phyloP scores from a whole-genome alignment of 2,797 vertebrate species.

The Hoplostethus atlanticus region DNA sequence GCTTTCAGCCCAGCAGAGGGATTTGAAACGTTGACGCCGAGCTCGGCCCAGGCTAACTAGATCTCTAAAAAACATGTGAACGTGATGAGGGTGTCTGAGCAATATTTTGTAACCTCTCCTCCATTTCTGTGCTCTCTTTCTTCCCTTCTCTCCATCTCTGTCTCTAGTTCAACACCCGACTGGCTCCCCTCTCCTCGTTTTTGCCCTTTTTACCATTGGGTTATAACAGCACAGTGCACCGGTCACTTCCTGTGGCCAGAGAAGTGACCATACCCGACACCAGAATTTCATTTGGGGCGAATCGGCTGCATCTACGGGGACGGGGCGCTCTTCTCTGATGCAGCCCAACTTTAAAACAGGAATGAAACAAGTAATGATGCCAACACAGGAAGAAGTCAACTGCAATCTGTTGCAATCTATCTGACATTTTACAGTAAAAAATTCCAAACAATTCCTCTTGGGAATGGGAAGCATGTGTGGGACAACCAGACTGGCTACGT shows the following conservation, averaged over 20 bases:
- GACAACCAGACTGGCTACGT: too few relatives aligned
- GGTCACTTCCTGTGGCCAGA: too few relatives aligned
- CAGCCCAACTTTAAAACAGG: too few relatives aligned
- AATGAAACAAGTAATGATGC: neutral
- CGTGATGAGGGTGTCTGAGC: neutral
- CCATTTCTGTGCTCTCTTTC: constrained; percentile 4
- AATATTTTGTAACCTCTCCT: constrained; percentile 34
- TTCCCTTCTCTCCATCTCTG: neutral
- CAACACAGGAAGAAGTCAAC: neutral
- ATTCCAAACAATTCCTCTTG: neutral
- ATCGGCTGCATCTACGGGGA: too few relatives aligned
- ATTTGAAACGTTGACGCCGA: neutral
- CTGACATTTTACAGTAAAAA: neutral
- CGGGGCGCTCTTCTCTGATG: too few relatives aligned
- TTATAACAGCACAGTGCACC: too few relatives aligned
- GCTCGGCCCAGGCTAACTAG: neutral
- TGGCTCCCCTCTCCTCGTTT: too few relatives aligned
- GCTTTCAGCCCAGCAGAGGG: neutral
- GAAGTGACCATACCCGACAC: too few relatives aligned
- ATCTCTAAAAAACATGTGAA: neutral
- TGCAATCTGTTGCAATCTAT: too few relatives aligned
- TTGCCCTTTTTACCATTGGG: too few relatives aligned
- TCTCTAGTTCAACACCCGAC: too few relatives aligned
- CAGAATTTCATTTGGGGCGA: too few relatives aligned
- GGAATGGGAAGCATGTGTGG: neutral